A percentile compares a stretch with the other conserved stretches of the same genome.
Evolutionary conservation across 2,113 vertebrate genomes (phyloP).

Genomic region (Perognathus longimembris): DNA sequence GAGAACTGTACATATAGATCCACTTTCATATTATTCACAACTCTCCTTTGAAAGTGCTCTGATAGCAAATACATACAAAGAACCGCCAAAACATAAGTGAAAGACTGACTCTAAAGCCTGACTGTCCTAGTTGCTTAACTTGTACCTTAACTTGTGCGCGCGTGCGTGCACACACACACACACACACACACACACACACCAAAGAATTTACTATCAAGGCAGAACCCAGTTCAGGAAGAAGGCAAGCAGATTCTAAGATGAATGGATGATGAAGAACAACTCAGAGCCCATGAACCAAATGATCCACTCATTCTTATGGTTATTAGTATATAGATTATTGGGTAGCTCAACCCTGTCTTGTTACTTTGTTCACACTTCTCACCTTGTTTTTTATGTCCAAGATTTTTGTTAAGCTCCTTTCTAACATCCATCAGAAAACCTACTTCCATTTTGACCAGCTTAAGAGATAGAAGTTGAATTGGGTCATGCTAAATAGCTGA

Average conservation of each 20-base stretch:
- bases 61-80: slow-evolving; percentile 22
- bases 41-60: neutral
- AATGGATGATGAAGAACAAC: neutral
- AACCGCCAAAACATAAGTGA: neutral
- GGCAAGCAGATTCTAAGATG: neutral
- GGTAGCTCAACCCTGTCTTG: neutral
- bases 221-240: neutral
- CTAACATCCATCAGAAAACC: slow-evolving; percentile 51
- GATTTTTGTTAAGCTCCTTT: slow-evolving; percentile 35
- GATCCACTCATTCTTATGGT: neutral
- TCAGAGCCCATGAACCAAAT: neutral
- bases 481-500: slow-evolving; percentile 26
- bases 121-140: neutral
- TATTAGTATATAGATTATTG: neutral
- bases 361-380: neutral
- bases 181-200: too few relatives aligned
- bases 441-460: slow-evolving; percentile 28
- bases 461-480: slow-evolving; percentile 22
- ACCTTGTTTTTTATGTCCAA: neutral
- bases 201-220: neutral
- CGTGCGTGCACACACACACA: too few relatives aligned
- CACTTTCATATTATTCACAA: neutral
- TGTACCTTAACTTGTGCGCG: too few relatives aligned
- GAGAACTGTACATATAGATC: neutral
- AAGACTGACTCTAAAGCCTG: neutral